Percentiles rank a stretch among this genome's conserved stretches.
Conservation (phyloP, 2,113 vertebrate species). For the Callionymus lyra region DNA sequence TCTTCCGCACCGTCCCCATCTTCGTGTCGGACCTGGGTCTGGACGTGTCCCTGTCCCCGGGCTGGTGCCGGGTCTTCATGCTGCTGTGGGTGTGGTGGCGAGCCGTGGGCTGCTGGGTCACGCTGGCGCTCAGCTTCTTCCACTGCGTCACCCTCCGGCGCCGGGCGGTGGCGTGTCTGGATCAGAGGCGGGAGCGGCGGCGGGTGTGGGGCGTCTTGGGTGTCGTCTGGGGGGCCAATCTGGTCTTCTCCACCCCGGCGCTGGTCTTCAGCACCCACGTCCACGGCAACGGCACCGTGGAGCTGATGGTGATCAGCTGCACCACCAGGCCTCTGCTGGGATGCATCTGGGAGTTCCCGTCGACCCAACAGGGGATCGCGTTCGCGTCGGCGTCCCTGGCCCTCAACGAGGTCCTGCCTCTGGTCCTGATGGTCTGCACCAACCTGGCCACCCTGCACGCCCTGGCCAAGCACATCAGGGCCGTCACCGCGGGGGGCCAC, state of each 20-base stretch:
- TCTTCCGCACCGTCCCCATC: constrained; percentile 71
- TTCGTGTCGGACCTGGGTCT: constrained; percentile 68
- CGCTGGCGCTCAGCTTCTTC: constrained; percentile 65
- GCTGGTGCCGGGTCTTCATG: constrained; percentile 71
- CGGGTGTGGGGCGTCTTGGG: constrained; percentile 44
- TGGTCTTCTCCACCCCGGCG: constrained; percentile 62
- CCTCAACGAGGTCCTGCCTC: constrained; percentile 63
- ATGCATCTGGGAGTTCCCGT: constrained; percentile 70
- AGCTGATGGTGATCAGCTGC: constrained; percentile 74
- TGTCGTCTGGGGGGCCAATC: constrained; percentile 61
- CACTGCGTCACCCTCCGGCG: constrained; percentile 64
- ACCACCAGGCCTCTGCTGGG: constrained; percentile 69
- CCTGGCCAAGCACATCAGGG: constrained; percentile 63
- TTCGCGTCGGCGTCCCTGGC: constrained; percentile 64
- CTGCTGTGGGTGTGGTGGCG: constrained; percentile 75
- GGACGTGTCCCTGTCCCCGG: constrained; percentile 51
- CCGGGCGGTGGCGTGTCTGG: constrained; percentile 33
- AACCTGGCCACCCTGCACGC: constrained; percentile 61
- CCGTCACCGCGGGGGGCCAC: constrained; percentile 32
- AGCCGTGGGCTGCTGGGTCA: constrained; percentile 68
- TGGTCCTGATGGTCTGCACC: constrained; percentile 65
- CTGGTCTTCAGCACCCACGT: constrained; percentile 56
- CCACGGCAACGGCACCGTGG: constrained; percentile 54
- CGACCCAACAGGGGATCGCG: constrained; percentile 39
- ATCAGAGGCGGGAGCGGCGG: constrained; percentile 46